Percentiles rank a stretch among this genome's conserved stretches.
phyloP scores from a whole-genome alignment of 2,888 invertebrate species.

The Exephanes ischioxanthus region DNA sequence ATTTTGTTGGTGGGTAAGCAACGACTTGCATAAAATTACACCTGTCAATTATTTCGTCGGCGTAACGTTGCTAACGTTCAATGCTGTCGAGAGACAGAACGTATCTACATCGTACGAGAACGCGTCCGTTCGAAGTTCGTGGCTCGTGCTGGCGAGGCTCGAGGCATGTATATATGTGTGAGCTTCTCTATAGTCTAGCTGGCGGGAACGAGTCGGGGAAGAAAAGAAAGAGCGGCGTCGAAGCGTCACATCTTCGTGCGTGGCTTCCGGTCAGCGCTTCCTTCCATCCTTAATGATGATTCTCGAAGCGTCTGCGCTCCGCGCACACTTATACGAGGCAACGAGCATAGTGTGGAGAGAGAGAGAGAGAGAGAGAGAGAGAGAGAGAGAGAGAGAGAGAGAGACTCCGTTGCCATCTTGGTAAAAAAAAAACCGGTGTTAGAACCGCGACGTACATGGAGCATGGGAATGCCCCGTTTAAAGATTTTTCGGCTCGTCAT shows the following conservation, averaged over 20 bases:
- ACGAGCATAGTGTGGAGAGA: background rate
- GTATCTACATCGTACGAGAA: background rate
- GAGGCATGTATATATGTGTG: background rate
- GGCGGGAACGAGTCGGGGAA: constrained; percentile 51
- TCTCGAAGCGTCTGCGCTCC: constrained; percentile 52
- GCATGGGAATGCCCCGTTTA: constrained; percentile 53
- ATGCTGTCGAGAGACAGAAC: background rate
- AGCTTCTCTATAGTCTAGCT: constrained; percentile 35
- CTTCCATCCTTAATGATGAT: constrained; percentile 81
- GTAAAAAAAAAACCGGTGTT: constrained; percentile 22
- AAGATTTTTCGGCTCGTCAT: constrained; percentile 34
- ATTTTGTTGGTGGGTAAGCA: too few relatives aligned
- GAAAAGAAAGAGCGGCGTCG: constrained; percentile 62
- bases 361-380: background rate
- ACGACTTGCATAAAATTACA: too few relatives aligned
- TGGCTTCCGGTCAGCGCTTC: constrained; percentile 83
- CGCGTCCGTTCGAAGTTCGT: background rate
- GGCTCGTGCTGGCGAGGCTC: constrained; percentile 10
- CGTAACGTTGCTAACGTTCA: too few relatives aligned
- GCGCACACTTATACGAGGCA: constrained; percentile 17
- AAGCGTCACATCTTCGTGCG: constrained; percentile 83
- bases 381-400: background rate
- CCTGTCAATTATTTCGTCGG: background rate
- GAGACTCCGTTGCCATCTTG: background rate
- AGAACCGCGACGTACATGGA: background rate